Evolutionary conservation across 35 echinoderm and acorn worm species (phyloP), one percentile per base, ranked within the genome.

Genomic region (Lytechinus pictus): DNA sequence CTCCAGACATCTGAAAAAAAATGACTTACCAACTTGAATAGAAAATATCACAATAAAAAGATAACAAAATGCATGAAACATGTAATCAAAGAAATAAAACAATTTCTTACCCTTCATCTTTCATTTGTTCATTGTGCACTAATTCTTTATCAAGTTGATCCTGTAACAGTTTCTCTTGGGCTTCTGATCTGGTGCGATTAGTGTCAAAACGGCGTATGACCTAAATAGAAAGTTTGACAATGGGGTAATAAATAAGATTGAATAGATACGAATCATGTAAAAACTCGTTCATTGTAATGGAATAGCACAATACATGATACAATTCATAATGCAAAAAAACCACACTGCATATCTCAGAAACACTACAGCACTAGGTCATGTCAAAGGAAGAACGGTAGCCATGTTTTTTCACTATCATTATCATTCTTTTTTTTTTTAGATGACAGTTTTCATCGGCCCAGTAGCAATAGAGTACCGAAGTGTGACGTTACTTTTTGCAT

Each of bases 131-230:
- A 94, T 99, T 99, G 87, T 99, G 97, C 53, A 95, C 95, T 9
- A 92, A 4, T 87, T 99, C 98, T 54, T 96, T 96, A n/a, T 95
- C 58, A 61, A 99, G 97, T 54, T 99, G 98, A n/a, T 92, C 94
- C 72, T 94, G 86, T 5, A 97, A 94, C 86, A 89, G 44, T n/a
- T 94, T 94, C 92, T 97, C 95, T 60, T 99, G 98, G 7, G 86
- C 60, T 51, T 99, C 98, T 52, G 96, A 94, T 54, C 98, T 57
- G 55, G 94, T 93, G 86, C 96, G 94, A 53, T 96, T 97, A 28
- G 98, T 95, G 91, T 97, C 98, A 87, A 96, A 97, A 60, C 98
- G 94, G 28, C 93, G 94, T 29, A 99, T 97, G 93, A 95, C 97
- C 98, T 99, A 86, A 21, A 52, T 1, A 52, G 33, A 19, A 29